Percentiles rank a stretch among this genome's conserved stretches.
These are phyloP conservation scores for Drosophila takahashii DNA, from an alignment of 1,140 invertebrate species.

Conservation along the genomic window DNA sequence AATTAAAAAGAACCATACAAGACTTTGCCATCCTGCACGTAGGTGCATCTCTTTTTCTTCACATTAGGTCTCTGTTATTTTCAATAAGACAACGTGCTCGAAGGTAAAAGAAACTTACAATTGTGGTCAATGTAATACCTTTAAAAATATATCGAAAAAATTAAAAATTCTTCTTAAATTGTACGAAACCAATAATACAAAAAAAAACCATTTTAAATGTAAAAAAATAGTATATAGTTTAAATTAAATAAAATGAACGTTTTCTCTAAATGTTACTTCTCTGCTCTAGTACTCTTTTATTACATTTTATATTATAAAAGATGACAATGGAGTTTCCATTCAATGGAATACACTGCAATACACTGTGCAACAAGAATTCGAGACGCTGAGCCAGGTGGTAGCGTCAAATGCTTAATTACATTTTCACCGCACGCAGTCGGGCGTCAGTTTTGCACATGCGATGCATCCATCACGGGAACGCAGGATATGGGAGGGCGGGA, in stretches of 20 bases:
- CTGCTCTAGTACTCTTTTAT: too few species aligned
- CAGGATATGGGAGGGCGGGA: constrained; percentile 49
- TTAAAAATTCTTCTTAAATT: too few species aligned
- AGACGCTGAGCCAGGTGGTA: constrained; percentile 8
- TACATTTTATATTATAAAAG: background rate
- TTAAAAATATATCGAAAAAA: too few species aligned
- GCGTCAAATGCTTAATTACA: constrained; percentile 75
- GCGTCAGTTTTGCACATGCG: constrained; percentile 39
- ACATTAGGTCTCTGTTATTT: constrained; percentile 49
- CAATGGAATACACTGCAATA: background rate
- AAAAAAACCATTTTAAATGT: too few species aligned
- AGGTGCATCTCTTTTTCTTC: constrained; percentile 55
- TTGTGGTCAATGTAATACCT: background rate
- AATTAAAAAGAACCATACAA: constrained; percentile 56
- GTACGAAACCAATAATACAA: too few species aligned
- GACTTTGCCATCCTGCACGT: constrained; percentile 49
- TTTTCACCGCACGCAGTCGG: constrained; percentile 62
- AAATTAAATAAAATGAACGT: background rate
- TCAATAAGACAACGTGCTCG: constrained; percentile 48
- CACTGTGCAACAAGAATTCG: constrained; percentile 8
- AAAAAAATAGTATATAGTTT: background rate
- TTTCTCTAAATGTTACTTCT: too few species aligned
- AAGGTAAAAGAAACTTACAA: background rate
- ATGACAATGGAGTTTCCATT: background rate
- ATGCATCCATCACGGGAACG: constrained; percentile 64